Evolutionary conservation across 2,113 vertebrate species (phyloP).

Genomic region (Ptilorrhoa leucosticta): DNA sequence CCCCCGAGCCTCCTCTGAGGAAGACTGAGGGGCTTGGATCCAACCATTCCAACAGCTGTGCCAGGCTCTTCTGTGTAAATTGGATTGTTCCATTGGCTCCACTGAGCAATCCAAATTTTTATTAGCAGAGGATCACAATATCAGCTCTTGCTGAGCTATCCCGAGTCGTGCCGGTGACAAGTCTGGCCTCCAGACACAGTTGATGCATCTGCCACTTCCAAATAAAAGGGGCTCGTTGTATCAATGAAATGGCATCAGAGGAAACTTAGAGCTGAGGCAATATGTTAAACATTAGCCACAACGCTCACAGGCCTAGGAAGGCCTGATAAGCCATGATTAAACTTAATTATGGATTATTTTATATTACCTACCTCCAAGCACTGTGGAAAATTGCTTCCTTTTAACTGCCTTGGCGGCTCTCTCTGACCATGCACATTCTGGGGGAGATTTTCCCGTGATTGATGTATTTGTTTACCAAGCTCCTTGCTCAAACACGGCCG

Average conservation of each 20-base stretch:
- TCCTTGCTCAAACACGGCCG: slow-evolving; percentile 11
- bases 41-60: neutral
- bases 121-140: neutral
- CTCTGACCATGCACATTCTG: slow-evolving; percentile 24
- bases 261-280: neutral
- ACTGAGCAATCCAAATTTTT: neutral
- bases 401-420: slow-evolving; percentile 53
- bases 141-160: neutral
- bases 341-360: slow-evolving; percentile 66
- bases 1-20: neutral
- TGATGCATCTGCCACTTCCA: neutral
- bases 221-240: neutral
- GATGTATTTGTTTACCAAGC: slow-evolving; percentile 54
- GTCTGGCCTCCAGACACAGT: neutral
- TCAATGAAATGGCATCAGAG: neutral
- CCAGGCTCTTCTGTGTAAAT: neutral
- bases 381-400: slow-evolving; percentile 65
- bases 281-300: slow-evolving; percentile 38
- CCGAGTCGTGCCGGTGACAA: accelerated
- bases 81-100: neutral
- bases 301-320: slow-evolving; percentile 14
- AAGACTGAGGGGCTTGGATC: neutral
- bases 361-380: slow-evolving; percentile 61
- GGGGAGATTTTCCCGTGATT: slow-evolving; percentile 44
- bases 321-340: slow-evolving; percentile 58